Evolutionary conservation across 2,113 vertebrate species (phyloP).

Genomic region (Alligator sinensis): DNA sequence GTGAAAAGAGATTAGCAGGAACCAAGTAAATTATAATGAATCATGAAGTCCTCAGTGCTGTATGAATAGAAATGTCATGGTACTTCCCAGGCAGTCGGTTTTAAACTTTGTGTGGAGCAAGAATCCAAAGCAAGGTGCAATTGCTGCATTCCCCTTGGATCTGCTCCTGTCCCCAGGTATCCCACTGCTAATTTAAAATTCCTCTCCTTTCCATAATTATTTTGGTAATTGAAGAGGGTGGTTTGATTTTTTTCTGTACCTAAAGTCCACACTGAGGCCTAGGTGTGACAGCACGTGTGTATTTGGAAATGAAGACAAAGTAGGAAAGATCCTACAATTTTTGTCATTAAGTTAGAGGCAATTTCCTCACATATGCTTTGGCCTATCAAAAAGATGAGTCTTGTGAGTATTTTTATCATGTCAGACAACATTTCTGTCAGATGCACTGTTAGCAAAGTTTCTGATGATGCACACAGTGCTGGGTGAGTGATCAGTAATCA

Average conservation of each 20-base stretch:
- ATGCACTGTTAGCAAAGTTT: fast-evolving
- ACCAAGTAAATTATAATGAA: no score
- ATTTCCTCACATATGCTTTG: background rate
- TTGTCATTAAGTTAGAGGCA: background rate
- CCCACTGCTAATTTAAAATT: no score
- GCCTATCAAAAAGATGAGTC: background rate
- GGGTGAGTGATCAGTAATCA: background rate
- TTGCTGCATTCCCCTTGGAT: no score
- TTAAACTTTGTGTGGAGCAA: no score
- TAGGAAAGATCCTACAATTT: background rate
- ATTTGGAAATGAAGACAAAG: background rate
- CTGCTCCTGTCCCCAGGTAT: no score
- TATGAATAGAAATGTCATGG: no score
- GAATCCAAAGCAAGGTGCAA: no score
- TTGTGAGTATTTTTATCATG: background rate
- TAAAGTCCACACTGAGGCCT: background rate
- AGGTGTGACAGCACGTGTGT: fast-evolving
- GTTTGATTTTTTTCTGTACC: background rate
- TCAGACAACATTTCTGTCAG: background rate
- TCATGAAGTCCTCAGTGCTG: no score
- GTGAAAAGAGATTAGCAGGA: no score
- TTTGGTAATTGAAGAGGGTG: no score
- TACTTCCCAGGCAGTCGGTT: no score
- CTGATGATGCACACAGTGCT: background rate
- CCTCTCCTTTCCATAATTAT: no score